These are phyloP conservation scores for Syngnathus typhle DNA, from an alignment of 2,113 vertebrate species.

Conservation along the genomic window DNA sequence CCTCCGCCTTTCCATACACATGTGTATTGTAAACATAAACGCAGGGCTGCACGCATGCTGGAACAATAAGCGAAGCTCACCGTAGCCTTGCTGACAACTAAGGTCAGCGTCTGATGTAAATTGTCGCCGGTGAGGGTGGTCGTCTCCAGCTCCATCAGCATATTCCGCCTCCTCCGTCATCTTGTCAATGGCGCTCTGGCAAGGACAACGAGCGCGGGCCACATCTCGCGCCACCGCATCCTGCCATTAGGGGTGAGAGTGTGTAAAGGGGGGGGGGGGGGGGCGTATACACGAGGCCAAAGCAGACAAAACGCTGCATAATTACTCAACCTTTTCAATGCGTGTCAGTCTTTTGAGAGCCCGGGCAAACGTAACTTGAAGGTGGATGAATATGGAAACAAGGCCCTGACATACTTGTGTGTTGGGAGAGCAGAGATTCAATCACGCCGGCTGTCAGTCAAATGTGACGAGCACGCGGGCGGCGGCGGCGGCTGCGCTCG, in stretches of 20 bases:
- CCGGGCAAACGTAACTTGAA: conserved; percentile 59
- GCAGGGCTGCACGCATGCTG: conserved; percentile 43
- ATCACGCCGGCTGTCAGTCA: conserved; percentile 68
- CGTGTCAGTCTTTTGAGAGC: conserved; percentile 59
- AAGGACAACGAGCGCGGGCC: conserved; percentile 71
- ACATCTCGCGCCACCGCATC: conserved; percentile 51
- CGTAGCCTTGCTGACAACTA: conserved; percentile 65
- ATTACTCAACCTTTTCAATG: conserved; percentile 46
- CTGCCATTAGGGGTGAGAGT: conserved; percentile 64
- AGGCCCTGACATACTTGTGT: conserved; percentile 66
- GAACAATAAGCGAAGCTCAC: conserved; percentile 65
- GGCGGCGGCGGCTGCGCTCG: conserved; percentile 12
- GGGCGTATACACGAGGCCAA: conserved; percentile 49
- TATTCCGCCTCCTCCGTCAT: conserved; percentile 72
- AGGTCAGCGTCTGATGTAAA: conserved; percentile 69
- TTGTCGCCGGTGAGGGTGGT: conserved; percentile 64
- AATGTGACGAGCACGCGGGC: conserved; percentile 35
- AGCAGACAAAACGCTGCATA: conserved; percentile 63
- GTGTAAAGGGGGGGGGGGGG: conserved; percentile 57
- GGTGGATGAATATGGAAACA: conserved; percentile 71
- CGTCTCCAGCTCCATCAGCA: conserved; percentile 71
- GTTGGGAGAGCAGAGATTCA: conserved; percentile 68
- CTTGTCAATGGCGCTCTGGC: conserved; percentile 69
- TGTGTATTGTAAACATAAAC: conserved; percentile 23
- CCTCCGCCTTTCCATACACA: not conserved